Evolutionary conservation across 2,888 invertebrate species (phyloP).

Genomic region (Diploptera punctata): DNA sequence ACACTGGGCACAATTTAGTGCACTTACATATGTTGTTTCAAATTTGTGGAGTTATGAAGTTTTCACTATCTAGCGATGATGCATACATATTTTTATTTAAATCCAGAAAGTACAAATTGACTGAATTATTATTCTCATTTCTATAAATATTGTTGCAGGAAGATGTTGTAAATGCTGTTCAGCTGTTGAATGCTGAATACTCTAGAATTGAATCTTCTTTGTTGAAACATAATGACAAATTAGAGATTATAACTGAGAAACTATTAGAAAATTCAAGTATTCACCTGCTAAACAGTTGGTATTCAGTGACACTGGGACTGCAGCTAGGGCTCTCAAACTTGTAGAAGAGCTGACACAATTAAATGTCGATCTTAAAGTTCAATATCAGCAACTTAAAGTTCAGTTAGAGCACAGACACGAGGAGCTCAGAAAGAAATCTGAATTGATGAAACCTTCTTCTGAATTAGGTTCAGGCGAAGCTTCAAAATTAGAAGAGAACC

Average conservation of each 20-base stretch:
- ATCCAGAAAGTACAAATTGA: too few species aligned
- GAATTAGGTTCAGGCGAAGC: neutral
- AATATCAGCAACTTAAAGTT: constrained; percentile 13
- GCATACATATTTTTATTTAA: too few species aligned
- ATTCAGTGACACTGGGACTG: neutral
- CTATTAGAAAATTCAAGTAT: constrained; percentile 30
- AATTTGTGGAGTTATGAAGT: too few species aligned
- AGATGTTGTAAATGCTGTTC: constrained; percentile 37
- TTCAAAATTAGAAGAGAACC: neutral
- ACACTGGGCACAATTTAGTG: too few species aligned
- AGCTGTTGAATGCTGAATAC: constrained; percentile 34
- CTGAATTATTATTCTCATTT: too few species aligned
- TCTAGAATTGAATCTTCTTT: constrained; percentile 32
- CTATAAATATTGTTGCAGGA: constrained; percentile 40
- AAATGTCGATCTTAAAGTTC: constrained; percentile 14
- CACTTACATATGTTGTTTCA: too few species aligned
- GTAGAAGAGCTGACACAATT: constrained; percentile 17
- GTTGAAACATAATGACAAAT: constrained; percentile 35
- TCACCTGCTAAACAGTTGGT: constrained; percentile 25
- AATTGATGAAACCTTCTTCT: neutral
- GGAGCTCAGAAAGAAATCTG: constrained; percentile 28
- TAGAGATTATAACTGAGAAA: constrained; percentile 34
- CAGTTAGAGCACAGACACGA: constrained; percentile 24
- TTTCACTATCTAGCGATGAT: too few species aligned
- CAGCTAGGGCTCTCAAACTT: constrained; percentile 12